Percentiles rank a stretch among this genome's conserved stretches.
These are phyloP conservation scores for Gisinianus flammeolus DNA, from an alignment of 2,888 invertebrate genomes.

Conservation along the genomic window DNA sequence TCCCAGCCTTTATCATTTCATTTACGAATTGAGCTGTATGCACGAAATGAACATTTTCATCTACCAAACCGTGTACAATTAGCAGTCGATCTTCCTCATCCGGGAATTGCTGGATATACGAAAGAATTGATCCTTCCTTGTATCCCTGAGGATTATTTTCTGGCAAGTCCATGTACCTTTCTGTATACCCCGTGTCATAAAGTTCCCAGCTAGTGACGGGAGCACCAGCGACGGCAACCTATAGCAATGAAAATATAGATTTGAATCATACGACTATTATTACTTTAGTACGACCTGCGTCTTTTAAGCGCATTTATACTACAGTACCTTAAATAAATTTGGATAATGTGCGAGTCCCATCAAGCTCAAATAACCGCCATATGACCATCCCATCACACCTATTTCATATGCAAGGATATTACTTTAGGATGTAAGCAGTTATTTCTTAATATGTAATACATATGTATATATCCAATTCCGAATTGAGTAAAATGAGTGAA, in stretches of 20 bases:
- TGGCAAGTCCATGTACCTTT: conserved; percentile 93
- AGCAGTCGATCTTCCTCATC: conserved; percentile 83
- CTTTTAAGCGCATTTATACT: no score
- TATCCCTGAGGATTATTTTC: conserved; percentile 73
- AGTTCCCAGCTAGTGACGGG: conserved; percentile 97
- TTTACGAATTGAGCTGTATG: conserved; percentile 92
- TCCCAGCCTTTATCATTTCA: conserved; percentile 88
- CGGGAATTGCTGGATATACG: conserved; percentile 84
- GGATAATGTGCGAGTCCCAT: conserved; percentile 93
- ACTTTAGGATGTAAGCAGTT: no score
- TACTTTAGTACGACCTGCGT: background rate
- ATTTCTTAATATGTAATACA: no score
- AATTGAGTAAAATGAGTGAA: no score
- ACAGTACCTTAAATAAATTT: conserved; percentile 82
- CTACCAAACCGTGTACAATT: conserved; percentile 95
- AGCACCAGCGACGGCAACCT: conserved; percentile 90
- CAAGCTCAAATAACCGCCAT: conserved; percentile 96
- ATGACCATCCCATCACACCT: no score
- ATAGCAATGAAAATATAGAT: conserved; percentile 39
- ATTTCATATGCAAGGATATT: no score
- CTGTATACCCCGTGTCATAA: conserved; percentile 99
- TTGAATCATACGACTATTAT: no score
- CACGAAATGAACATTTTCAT: conserved; percentile 98
- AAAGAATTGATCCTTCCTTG: conserved; percentile 80
- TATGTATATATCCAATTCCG: no score